Evolutionary conservation across 2,113 vertebrate species (phyloP).

Genomic region (Pavo muticus): DNA sequence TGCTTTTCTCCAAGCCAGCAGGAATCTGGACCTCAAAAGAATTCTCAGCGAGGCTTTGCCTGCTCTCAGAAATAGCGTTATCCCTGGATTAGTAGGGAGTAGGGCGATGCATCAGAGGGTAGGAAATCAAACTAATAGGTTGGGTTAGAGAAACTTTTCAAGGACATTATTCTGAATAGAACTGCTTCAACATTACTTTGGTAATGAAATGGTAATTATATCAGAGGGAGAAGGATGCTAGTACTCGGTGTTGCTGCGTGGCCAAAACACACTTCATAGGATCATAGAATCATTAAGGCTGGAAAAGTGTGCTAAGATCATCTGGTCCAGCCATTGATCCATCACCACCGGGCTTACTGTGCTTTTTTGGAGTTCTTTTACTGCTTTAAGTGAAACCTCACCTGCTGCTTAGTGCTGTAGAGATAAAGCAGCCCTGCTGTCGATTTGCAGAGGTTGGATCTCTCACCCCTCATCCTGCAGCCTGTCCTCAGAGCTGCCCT

Average conservation of each 20-base stretch:
- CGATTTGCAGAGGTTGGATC: fast-evolving
- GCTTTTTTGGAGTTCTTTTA: neutral
- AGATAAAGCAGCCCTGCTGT: neutral
- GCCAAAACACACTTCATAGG: too few relatives aligned
- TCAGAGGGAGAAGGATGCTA: neutral
- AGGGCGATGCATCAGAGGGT: neutral
- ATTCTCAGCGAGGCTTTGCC: neutral
- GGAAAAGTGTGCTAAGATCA: too few relatives aligned
- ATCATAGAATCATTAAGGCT: too few relatives aligned
- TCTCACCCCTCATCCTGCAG: neutral
- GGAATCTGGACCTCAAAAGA: constrained; percentile 47
- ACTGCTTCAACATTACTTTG: neutral
- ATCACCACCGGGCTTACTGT: too few relatives aligned
- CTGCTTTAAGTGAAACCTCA: neutral
- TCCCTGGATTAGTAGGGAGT: neutral
- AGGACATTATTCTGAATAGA: neutral
- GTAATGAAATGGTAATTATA: neutral
- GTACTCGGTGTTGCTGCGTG: neutral
- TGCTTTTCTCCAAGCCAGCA: constrained; percentile 54
- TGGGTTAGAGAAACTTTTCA: neutral
- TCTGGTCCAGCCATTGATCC: too few relatives aligned
- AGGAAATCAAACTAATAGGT: neutral
- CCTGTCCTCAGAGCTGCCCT: neutral
- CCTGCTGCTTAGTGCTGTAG: neutral
- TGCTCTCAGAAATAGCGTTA: constrained; percentile 36